A percentile compares a stretch with the other conserved stretches of the same genome.
Evolutionary conservation across 2,113 vertebrate genomes (phyloP).

Genomic region (Pleuronectes platessa): DNA sequence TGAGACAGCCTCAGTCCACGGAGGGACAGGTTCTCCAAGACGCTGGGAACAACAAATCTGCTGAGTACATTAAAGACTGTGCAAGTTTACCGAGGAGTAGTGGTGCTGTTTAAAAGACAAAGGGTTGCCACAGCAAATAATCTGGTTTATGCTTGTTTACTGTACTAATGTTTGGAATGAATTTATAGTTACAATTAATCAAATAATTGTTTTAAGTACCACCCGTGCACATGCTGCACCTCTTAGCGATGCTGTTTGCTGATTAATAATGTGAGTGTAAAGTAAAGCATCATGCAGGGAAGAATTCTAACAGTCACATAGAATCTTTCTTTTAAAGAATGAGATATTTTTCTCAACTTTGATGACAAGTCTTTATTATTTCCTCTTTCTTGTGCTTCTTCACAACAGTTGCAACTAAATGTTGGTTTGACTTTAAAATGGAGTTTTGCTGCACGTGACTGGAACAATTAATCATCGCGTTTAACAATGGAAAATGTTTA

Average conservation of each 20-base stretch:
- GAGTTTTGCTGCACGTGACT: background rate
- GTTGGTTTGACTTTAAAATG: background rate
- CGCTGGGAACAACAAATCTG: background rate
- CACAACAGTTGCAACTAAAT: background rate
- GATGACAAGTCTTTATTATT: background rate
- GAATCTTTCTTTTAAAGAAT: background rate
- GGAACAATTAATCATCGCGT: background rate
- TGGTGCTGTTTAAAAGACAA: background rate
- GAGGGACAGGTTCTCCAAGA: background rate
- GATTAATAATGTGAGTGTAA: background rate
- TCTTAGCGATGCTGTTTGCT: too few species aligned
- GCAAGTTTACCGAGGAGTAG: background rate
- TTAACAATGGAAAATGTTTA: slow-evolving; percentile 29
- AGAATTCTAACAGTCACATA: too few species aligned
- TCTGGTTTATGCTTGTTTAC: background rate
- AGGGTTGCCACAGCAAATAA: background rate
- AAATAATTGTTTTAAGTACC: too few species aligned
- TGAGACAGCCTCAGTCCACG: background rate
- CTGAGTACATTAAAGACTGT: background rate
- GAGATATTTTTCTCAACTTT: background rate
- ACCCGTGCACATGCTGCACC: too few species aligned
- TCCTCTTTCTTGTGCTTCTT: too few species aligned
- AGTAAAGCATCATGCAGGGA: background rate
- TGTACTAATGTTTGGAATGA: too few species aligned
- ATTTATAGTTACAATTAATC: too few species aligned